A percentile compares a stretch with the other conserved stretches of the same genome.
phyloP scores from a whole-genome alignment of 2,888 invertebrate species.

The Noctuana brunneofusca region DNA sequence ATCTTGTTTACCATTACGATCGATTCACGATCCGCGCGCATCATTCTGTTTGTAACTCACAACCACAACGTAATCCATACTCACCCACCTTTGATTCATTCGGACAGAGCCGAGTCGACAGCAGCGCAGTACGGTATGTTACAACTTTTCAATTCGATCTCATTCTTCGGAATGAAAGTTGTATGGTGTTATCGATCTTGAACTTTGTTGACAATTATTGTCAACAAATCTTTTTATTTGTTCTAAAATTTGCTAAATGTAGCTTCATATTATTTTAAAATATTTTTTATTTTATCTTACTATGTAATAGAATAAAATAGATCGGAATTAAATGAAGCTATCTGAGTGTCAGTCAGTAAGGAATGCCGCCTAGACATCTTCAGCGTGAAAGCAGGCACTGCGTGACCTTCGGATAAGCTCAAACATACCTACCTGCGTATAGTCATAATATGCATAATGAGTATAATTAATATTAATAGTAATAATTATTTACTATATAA shows the following conservation, averaged over 20 bases:
- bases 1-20: conserved; percentile 72
- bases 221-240: not conserved
- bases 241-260: too few relatives aligned
- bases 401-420: not conserved
- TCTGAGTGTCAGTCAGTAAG: not conserved
- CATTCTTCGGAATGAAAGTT: not conserved
- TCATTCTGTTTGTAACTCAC: conserved; percentile 47
- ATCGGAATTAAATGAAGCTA: too few relatives aligned
- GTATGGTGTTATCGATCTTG: not conserved
- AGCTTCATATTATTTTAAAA: too few relatives aligned
- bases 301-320: too few relatives aligned
- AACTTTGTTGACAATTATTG: not conserved
- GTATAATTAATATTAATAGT: too few relatives aligned
- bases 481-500: too few relatives aligned
- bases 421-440: not conserved
- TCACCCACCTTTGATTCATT: conserved; percentile 35
- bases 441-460: too few relatives aligned
- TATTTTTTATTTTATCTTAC: too few relatives aligned
- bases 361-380: not conserved
- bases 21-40: conserved; percentile 64
- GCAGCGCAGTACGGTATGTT: conserved; percentile 2
- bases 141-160: conserved; percentile 13
- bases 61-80: conserved; percentile 10
- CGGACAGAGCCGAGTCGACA: not conserved
- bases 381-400: not conserved